phyloP scores from a whole-genome alignment of 2,888 invertebrate species.

The Tipula unca region DNA sequence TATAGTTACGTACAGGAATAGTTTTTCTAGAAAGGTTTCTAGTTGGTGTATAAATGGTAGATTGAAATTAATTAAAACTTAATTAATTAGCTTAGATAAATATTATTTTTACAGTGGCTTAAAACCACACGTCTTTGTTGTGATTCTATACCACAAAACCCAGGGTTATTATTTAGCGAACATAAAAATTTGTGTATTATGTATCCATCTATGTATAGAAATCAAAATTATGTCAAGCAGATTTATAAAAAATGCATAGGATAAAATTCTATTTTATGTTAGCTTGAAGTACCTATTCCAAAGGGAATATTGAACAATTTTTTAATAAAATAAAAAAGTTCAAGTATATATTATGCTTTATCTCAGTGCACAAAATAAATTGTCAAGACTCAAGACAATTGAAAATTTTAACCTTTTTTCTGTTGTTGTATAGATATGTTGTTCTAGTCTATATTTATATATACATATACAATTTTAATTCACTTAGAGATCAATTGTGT shows the following conservation, averaged over 20 bases:
- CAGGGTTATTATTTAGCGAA: no score
- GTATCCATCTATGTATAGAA: no score
- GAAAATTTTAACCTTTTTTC: not conserved
- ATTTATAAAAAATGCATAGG: not conserved
- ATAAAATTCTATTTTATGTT: not conserved
- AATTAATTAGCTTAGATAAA: no score
- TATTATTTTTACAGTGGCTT: no score
- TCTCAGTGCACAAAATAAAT: not conserved
- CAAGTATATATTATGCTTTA: not conserved
- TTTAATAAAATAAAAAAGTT: not conserved
- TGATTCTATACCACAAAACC: no score
- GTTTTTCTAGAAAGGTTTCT: no score
- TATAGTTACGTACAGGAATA: no score
- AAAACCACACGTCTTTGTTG: no score
- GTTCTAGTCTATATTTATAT: not conserved
- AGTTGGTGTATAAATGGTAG: no score
- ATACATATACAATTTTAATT: not conserved
- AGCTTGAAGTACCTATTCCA: not conserved
- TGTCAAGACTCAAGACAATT: slow-evolving; percentile 1
- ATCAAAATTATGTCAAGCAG: not conserved
- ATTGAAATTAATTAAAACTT: no score
- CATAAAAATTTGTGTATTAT: no score
- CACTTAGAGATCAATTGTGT: not conserved
- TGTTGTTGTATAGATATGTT: not conserved
- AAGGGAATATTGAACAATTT: not conserved